Conservation (phyloP, 2,888 invertebrate genomes). For the Atethmia centrago region DNA sequence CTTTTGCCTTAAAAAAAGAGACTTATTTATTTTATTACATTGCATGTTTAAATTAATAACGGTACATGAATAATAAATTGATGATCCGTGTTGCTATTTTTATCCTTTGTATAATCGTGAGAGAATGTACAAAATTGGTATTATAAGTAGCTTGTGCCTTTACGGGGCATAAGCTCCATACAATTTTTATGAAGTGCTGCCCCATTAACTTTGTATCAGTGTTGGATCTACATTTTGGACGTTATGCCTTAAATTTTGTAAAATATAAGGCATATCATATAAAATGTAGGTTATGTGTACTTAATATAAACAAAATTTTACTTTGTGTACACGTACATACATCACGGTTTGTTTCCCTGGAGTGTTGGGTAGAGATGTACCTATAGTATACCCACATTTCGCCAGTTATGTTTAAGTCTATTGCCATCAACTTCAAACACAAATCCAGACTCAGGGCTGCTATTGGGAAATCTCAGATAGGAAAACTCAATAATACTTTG, state of each 20-base stretch:
- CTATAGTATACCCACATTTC: background rate
- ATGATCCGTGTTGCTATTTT: slow-evolving; percentile 39
- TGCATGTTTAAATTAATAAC: slow-evolving; percentile 29
- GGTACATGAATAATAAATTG: slow-evolving; percentile 43
- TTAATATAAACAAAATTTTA: background rate
- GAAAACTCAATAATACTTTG: background rate
- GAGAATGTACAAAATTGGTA: slow-evolving; percentile 30
- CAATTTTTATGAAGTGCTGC: slow-evolving; percentile 51
- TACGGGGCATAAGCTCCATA: slow-evolving; percentile 45
- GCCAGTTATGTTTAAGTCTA: background rate
- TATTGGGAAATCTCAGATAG: background rate
- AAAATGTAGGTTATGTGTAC: background rate
- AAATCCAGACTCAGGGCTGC: background rate
- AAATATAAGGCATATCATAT: slow-evolving; percentile 23
- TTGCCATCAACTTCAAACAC: background rate
- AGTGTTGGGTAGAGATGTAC: background rate
- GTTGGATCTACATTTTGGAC: slow-evolving; percentile 6
- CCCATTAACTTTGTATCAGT: slow-evolving; percentile 58
- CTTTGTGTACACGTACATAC: background rate
- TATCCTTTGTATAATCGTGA: slow-evolving; percentile 27
- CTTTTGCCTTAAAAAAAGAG: background rate
- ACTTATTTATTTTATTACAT: background rate
- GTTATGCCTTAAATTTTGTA: slow-evolving; percentile 1
- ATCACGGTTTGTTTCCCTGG: background rate
- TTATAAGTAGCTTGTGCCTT: slow-evolving; percentile 45